Evolutionary conservation across 2,797 vertebrate species (phyloP).

Genomic region (Spinus pinus): DNA sequence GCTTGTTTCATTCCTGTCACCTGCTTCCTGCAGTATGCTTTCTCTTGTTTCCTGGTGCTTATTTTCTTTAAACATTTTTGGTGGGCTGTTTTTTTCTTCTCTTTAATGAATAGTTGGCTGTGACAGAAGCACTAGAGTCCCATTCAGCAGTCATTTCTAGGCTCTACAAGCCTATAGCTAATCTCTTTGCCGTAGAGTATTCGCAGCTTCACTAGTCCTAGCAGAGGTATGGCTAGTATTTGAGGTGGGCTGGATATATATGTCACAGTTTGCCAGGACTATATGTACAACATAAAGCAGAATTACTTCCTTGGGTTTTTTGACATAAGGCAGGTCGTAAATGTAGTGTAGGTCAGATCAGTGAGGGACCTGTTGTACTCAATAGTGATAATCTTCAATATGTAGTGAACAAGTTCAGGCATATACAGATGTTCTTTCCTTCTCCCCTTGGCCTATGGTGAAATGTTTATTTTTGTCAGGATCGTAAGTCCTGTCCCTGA

Average conservation of each 20-base stretch:
- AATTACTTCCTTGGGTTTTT: not conserved
- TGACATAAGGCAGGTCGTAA: not conserved
- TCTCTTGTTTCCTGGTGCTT: not conserved
- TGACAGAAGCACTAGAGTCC: not conserved
- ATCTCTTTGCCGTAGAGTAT: not conserved
- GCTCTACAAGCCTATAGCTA: not conserved
- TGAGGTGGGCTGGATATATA: not conserved
- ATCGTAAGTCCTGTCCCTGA: not conserved
- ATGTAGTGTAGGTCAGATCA: not conserved
- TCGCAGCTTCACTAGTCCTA: not conserved
- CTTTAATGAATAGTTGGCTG: not conserved
- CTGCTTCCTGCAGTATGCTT: not conserved
- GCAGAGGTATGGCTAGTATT: not conserved
- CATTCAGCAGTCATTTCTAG: not conserved
- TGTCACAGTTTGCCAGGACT: not conserved
- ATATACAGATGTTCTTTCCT: not conserved
- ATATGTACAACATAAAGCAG: not conserved
- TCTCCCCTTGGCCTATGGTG: not conserved
- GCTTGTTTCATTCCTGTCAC: not conserved
- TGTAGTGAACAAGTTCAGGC: not conserved
- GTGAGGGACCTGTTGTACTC: not conserved
- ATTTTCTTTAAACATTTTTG: not conserved
- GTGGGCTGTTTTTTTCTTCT: not conserved
- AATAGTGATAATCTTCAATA: not conserved
- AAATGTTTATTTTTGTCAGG: not conserved